Evolutionary conservation across 2,113 vertebrate genomes (phyloP).

Genomic region (Syrmaticus mikado): DNA sequence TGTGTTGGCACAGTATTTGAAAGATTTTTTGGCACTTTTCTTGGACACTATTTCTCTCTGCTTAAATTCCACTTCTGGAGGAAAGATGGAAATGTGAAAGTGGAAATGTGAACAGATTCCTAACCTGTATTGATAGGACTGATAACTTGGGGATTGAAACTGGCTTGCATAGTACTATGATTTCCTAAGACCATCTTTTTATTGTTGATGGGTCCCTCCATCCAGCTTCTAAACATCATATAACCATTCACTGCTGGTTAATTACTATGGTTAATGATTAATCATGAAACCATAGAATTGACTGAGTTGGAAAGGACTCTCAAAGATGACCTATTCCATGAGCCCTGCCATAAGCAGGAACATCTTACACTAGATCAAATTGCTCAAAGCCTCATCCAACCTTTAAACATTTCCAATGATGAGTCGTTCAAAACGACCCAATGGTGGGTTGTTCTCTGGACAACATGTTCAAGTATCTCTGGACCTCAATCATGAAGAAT

Average conservation of each 20-base stretch:
- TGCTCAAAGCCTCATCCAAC: not conserved
- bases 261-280: not conserved
- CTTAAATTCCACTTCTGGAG: not conserved
- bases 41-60: not conserved
- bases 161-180: not conserved
- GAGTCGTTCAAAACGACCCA: not conserved
- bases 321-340: not conserved
- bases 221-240: not conserved
- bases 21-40: not conserved
- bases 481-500: not conserved
- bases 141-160: not conserved
- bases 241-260: not conserved
- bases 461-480: not conserved
- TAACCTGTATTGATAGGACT: not conserved
- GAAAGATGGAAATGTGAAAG: not conserved
- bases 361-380: not conserved
- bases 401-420: not conserved
- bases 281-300: not conserved
- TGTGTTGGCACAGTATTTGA: not conserved
- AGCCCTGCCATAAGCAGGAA: not conserved
- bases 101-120: not conserved
- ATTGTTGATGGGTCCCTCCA: not conserved
- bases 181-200: not conserved
- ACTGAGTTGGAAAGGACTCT: not conserved
- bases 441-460: not conserved